Conservation (phyloP, 37 sponge, comb jelly and placozoan genomes). For the Bolinopsis microptera region DNA sequence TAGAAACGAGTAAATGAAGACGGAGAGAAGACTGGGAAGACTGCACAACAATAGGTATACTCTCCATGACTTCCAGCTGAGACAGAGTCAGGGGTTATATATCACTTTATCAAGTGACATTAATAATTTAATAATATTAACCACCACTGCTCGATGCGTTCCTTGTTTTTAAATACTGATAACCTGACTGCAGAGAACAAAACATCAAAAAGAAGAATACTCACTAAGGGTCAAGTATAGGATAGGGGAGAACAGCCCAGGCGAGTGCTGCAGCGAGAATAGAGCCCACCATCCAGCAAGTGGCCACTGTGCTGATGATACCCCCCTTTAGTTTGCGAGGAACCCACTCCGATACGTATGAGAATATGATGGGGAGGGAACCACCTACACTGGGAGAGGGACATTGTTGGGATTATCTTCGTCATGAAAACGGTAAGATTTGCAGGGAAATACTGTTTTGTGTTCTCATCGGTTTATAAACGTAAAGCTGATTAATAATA, state of each 20-base stretch:
- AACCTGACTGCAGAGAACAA: too few relatives aligned
- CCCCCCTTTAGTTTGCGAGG: slow-evolving; percentile 67
- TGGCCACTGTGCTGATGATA: slow-evolving; percentile 60
- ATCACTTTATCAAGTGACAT: too few relatives aligned
- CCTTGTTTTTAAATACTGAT: too few relatives aligned
- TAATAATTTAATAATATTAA: too few relatives aligned
- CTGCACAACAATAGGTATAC: slow-evolving; percentile 12
- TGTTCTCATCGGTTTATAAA: too few relatives aligned
- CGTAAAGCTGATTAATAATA: too few relatives aligned
- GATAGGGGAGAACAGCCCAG: slow-evolving; percentile 11
- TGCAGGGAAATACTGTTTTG: too few relatives aligned
- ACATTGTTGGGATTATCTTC: too few relatives aligned
- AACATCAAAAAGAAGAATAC: too few relatives aligned
- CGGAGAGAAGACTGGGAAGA: slow-evolving; percentile 15
- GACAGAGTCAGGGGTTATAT: background rate
- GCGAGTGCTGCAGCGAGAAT: slow-evolving; percentile 67
- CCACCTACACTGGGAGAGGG: slow-evolving; percentile 68
- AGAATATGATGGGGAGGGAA: slow-evolving; percentile 68
- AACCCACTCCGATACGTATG: slow-evolving; percentile 72
- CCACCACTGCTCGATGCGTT: too few relatives aligned
- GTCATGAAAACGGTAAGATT: background rate
- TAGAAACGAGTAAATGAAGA: background rate
- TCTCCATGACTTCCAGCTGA: slow-evolving; percentile 27
- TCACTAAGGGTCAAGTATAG: background rate
- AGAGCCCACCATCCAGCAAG: slow-evolving; percentile 69